A percentile compares a stretch with the other conserved stretches of the same genome.
Conservation (phyloP, 2,113 vertebrate genomes). For the Barnardius zonarius region DNA sequence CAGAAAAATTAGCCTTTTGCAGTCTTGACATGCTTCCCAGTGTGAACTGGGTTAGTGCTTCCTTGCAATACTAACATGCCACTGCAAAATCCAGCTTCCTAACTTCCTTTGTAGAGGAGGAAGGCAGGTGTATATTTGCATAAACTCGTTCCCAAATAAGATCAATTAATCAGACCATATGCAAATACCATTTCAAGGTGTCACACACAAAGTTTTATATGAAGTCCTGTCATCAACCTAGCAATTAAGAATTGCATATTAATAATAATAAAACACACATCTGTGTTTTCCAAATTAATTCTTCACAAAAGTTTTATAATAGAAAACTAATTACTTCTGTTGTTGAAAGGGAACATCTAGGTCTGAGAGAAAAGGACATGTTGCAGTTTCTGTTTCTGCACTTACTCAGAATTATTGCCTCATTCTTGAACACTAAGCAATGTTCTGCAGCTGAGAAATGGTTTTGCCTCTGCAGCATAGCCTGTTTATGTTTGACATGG, state of each 20-base stretch:
- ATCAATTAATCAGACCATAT: neutral
- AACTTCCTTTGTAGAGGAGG: neutral
- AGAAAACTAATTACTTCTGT: neutral
- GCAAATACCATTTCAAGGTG: slow-evolving; percentile 1
- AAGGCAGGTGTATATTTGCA: neutral
- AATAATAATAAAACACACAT: neutral
- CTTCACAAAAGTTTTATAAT: neutral
- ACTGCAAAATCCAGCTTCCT: neutral
- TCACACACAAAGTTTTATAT: neutral
- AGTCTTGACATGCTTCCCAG: neutral
- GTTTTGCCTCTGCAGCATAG: neutral
- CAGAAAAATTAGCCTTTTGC: neutral
- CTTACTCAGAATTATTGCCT: neutral
- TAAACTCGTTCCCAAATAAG: neutral
- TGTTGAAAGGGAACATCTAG: neutral
- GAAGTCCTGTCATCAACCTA: neutral
- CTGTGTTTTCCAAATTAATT: neutral
- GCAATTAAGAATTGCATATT: neutral
- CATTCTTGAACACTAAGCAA: neutral
- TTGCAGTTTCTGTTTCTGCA: neutral
- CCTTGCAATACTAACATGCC: neutral
- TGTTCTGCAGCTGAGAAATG: neutral
- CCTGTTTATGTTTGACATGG: neutral
- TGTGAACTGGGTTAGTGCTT: neutral
- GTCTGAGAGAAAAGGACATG: neutral